Percentiles rank a stretch among this genome's conserved stretches.
These are phyloP conservation scores for Drosophila jambulina DNA, from an alignment of 1,140 invertebrate genomes.

Conservation along the genomic window DNA sequence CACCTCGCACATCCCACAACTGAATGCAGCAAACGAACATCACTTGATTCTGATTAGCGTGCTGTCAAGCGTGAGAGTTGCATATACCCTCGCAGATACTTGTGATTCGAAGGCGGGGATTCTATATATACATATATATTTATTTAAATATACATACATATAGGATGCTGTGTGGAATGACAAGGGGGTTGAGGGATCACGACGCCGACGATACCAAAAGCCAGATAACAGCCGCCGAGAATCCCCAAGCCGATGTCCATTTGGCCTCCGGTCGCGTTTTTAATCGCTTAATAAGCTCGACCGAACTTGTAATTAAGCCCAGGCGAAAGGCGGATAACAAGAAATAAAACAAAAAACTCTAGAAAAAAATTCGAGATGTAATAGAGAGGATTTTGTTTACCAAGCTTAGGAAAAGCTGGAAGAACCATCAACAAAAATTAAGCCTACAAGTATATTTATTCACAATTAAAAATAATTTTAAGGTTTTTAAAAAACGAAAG, in stretches of 20 bases:
- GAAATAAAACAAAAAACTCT: neutral
- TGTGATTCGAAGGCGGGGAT: neutral
- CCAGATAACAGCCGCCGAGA: slow-evolving; percentile 44
- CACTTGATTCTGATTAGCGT: slow-evolving; percentile 84
- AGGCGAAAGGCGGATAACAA: slow-evolving; percentile 27
- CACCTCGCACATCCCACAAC: slow-evolving; percentile 36
- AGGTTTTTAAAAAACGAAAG: neutral
- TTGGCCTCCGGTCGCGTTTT: slow-evolving; percentile 48
- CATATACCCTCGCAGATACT: slow-evolving; percentile 31
- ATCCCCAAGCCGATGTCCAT: slow-evolving; percentile 35
- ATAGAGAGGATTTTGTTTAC: neutral
- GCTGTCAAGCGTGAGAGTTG: slow-evolving; percentile 81
- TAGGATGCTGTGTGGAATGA: neutral
- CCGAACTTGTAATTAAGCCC: slow-evolving; percentile 65
- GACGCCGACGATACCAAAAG: slow-evolving; percentile 56
- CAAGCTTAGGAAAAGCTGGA: neutral
- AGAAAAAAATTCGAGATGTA: neutral
- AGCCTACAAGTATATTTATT: neutral
- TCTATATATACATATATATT: neutral
- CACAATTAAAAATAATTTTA: neutral
- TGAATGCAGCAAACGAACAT: slow-evolving; percentile 73
- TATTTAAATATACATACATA: neutral
- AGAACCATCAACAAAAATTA: no score
- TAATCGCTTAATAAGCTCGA: slow-evolving; percentile 75
- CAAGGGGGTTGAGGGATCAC: slow-evolving; percentile 22